phyloP scores from a whole-genome alignment of 2,797 vertebrate species.

The Pogoniulus pusillus region DNA sequence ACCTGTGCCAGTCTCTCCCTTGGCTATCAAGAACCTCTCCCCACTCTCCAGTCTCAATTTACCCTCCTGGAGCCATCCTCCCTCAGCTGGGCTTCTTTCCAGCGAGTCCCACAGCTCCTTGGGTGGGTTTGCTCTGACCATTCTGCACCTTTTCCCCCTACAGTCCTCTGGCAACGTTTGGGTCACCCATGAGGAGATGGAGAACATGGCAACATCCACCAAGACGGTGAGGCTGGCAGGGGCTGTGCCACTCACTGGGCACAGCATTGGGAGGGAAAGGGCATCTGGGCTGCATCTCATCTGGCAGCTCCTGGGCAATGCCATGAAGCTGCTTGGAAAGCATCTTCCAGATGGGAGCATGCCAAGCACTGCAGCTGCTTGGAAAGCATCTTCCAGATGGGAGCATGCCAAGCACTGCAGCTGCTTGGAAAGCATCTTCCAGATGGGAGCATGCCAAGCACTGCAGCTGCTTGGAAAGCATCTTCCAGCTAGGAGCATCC shows the following conservation, averaged over 20 bases:
- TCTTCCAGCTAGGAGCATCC: background rate
- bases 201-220: slow-evolving; percentile 91
- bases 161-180: slow-evolving; percentile 98
- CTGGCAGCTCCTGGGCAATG: background rate
- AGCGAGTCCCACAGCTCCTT: rapidly evolving
- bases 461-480: too few species aligned
- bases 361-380: too few species aligned
- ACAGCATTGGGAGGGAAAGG: background rate
- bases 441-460: too few species aligned
- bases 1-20: too few species aligned
- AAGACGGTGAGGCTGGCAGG: slow-evolving; percentile 88
- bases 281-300: background rate
- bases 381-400: too few species aligned
- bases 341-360: background rate
- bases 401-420: too few species aligned
- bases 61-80: too few species aligned
- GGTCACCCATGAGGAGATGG: slow-evolving; percentile 99
- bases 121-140: background rate
- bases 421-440: too few species aligned
- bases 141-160: slow-evolving; percentile 50
- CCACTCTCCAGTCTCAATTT: too few species aligned
- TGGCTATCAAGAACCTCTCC: too few species aligned
- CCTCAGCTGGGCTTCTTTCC: rapidly evolving
- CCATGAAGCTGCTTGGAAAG: background rate
- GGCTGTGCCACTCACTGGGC: rapidly evolving